Evolutionary conservation across 2,888 invertebrate species (phyloP), one percentile per base, ranked within the genome.

Genomic region (Nineta flava): DNA sequence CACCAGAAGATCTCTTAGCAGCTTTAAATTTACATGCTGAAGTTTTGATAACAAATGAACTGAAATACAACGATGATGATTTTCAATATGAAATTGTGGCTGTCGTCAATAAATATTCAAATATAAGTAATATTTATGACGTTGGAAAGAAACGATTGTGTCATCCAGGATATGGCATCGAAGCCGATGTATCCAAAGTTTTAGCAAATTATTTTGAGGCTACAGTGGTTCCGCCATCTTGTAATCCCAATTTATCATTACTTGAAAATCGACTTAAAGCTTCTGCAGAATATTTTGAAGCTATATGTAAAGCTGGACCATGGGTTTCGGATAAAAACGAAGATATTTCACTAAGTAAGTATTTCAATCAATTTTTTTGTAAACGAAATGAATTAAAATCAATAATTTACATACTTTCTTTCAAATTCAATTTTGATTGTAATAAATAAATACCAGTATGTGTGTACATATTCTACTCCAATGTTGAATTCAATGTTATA

Each of bases 251-350:
- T 1, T 62, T 81, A 38, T 81, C 84, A 0, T 62, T 84, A n/a
- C 72, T 77, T 0, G 87, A 87, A 65, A 86, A 92, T 61, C 75
- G 83, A 35, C 74, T 93, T 15, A 77, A 78, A 51, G 76, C 85
- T 0, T 74, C 86, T 0, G 76, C 87, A 0, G 69, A 74, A 45
- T 90, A 77, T 69, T 94, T 94, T 65, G 75, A 76, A 3, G 69
- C 75, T 15, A 84, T 88, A 21, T 95, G 94, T 63, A 86, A 87
- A 55, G 85, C 93, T 0, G 93, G 93, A 0, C 76, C 81, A 0
- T 91, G 90, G 90, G 78, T 84, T 0, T 73, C 77, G 0, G 83
- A 88, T 61, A 63, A 68, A 0, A 56, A 62, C 0, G 68, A 79
- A 26, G 86, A 88, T 57, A 63, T 65, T 2, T 63, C 75, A 57